A percentile compares a stretch with the other conserved stretches of the same genome.
Conservation (phyloP, 2,113 vertebrate species). For the Panurus biarmicus region DNA sequence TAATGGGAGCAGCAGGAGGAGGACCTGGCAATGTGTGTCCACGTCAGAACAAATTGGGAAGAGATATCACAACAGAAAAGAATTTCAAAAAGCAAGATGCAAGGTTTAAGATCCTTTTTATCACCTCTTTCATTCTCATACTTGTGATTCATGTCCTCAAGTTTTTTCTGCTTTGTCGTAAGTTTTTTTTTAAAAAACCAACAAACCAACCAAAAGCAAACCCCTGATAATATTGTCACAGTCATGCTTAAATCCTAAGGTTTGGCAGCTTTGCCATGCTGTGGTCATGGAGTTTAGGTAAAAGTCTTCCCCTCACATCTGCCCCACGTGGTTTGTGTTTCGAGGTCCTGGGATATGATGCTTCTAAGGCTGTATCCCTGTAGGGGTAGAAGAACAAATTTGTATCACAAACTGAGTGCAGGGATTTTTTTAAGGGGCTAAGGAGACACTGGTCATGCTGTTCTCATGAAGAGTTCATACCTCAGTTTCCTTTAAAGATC, state of each 20-base stretch:
- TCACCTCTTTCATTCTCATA: neutral
- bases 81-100: neutral
- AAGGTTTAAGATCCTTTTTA: neutral
- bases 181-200: neutral
- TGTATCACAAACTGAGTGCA: neutral
- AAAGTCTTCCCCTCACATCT: fast-evolving
- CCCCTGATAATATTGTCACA: neutral
- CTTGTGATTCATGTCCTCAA: neutral
- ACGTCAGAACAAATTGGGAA: neutral
- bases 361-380: neutral
- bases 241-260: neutral
- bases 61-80: neutral
- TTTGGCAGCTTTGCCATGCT: neutral
- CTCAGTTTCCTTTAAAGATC: neutral
- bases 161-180: neutral
- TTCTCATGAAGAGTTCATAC: neutral
- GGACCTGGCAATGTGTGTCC: neutral
- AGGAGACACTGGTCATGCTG: neutral
- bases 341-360: neutral
- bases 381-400: neutral
- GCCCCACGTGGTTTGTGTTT: neutral
- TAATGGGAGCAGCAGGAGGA: neutral
- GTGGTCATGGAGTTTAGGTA: neutral
- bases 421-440: neutral
- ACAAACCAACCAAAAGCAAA: neutral